Percentiles rank a stretch among this genome's conserved stretches.
Conservation (phyloP, 2,797 vertebrate genomes). For the Austrolebias charrua region DNA sequence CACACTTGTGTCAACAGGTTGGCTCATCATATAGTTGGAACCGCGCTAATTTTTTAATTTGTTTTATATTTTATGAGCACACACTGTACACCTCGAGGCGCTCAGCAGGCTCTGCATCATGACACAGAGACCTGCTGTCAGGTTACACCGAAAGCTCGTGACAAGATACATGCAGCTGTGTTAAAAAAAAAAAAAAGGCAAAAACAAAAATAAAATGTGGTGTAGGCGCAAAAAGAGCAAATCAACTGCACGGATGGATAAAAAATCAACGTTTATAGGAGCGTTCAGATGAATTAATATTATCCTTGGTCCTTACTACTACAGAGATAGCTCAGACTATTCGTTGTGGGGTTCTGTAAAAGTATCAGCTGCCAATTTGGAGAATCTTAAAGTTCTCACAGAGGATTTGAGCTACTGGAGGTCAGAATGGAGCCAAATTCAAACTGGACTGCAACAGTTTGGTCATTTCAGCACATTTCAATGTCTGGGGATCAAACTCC, state of each 20-base stretch:
- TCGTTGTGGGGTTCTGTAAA: too few species aligned
- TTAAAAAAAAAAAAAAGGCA: neutral
- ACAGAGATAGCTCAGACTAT: too few species aligned
- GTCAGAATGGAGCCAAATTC: too few species aligned
- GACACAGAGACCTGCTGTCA: constrained; percentile 35
- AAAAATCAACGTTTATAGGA: neutral
- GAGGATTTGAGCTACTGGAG: too few species aligned
- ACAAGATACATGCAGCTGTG: constrained; percentile 14
- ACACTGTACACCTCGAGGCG: constrained; percentile 32
- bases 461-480: too few species aligned
- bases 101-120: constrained; percentile 32
- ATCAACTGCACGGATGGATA: neutral
- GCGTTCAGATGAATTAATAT: too few species aligned
- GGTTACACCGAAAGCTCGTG: constrained; percentile 22
- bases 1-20: constrained; percentile 45
- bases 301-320: too few species aligned
- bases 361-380: too few species aligned
- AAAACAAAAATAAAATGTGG: neutral
- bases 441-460: too few species aligned
- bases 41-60: constrained; percentile 58
- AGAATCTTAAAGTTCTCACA: too few species aligned
- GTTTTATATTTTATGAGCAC: constrained; percentile 64
- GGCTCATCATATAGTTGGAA: constrained; percentile 56
- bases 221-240: neutral
- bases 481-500: too few species aligned